phyloP scores from a whole-genome alignment of 2,888 invertebrate genomes.

The Pachycephus smyrnensis region DNA sequence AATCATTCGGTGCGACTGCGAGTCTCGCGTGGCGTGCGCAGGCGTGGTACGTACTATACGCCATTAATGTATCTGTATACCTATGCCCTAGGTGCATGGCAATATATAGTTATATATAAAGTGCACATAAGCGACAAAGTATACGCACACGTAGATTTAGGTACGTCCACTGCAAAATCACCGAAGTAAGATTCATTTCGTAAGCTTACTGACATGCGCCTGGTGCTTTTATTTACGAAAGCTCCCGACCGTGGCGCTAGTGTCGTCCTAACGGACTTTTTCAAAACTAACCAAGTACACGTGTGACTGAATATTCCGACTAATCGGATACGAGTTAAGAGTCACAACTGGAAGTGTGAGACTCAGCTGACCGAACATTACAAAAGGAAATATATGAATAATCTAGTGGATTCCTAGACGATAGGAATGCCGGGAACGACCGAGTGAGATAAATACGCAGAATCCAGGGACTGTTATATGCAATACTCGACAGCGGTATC shows the following conservation, averaged over 20 bases:
- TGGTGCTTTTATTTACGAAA: background rate
- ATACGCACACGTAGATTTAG: background rate
- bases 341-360: background rate
- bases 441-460: background rate
- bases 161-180: background rate
- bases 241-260: background rate
- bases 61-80: background rate
- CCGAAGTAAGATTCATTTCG: background rate
- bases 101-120: background rate
- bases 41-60: slow-evolving; percentile 49
- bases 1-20: slow-evolving; percentile 53
- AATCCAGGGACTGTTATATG: background rate
- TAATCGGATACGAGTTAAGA: background rate
- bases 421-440: background rate
- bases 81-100: background rate
- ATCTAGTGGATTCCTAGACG: background rate
- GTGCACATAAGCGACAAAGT: background rate
- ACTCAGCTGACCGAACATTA: background rate
- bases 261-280: background rate
- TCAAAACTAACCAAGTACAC: background rate
- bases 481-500: background rate
- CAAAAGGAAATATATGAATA: background rate
- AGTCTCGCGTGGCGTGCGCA: slow-evolving; percentile 60
- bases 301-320: background rate
- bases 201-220: background rate